These are phyloP conservation scores for Orchesellides sinensis DNA, from an alignment of 2,888 invertebrate species.

Conservation along the genomic window DNA sequence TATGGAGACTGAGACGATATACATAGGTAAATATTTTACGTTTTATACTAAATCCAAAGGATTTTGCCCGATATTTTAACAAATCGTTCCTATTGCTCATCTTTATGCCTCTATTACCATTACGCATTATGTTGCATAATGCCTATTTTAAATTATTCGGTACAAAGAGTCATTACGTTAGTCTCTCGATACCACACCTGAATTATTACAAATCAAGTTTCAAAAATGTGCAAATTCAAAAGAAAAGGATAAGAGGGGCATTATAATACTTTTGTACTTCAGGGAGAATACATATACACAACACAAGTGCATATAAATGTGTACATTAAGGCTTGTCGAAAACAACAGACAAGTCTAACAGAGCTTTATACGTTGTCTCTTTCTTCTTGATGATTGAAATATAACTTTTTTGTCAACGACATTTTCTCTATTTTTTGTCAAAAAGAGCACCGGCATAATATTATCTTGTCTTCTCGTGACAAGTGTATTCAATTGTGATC, in stretches of 20 bases:
- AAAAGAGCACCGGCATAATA: constrained; percentile 49
- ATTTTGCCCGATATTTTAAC: constrained; percentile 5
- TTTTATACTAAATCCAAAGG: constrained; percentile 8
- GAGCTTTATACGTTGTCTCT: too few species aligned
- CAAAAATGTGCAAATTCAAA: constrained; percentile 13
- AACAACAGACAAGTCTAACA: too few species aligned
- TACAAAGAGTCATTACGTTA: neutral
- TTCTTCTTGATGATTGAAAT: constrained; percentile 43
- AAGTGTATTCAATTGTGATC: constrained; percentile 56
- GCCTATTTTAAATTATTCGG: neutral
- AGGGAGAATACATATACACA: too few species aligned
- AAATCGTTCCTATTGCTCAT: neutral
- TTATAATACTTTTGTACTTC: constrained; percentile 14
- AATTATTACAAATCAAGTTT: constrained; percentile 30
- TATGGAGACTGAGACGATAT: neutral
- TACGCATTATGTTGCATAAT: neutral
- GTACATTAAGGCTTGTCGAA: too few species aligned
- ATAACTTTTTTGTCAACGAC: constrained; percentile 38
- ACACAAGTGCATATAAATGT: too few species aligned
- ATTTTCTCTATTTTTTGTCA: constrained; percentile 23
- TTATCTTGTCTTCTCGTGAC: constrained; percentile 61
- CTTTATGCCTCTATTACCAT: neutral
- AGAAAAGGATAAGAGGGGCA: constrained; percentile 20
- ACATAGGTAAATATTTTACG: neutral
- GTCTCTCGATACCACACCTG: constrained; percentile 32